Conservation (phyloP, 2,888 invertebrate genomes). For the Cosmopolites sordidus region DNA sequence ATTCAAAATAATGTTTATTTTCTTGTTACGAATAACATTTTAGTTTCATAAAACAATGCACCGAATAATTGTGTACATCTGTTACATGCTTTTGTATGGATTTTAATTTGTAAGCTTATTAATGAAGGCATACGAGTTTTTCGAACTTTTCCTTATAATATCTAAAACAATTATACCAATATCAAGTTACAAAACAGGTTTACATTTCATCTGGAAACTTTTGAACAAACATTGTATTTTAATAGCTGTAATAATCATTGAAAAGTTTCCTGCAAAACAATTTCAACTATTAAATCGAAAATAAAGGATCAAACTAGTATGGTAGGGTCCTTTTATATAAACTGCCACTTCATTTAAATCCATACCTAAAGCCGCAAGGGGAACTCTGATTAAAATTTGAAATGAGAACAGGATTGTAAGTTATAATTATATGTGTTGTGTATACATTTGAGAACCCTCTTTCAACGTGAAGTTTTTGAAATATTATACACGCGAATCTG, state of each 20-base stretch:
- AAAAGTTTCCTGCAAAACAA: slow-evolving; percentile 13
- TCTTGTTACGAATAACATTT: too few relatives aligned
- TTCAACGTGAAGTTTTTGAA: not conserved
- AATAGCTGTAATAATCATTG: slow-evolving; percentile 5
- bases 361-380: slow-evolving; percentile 23
- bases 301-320: slow-evolving; percentile 18
- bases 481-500: too few relatives aligned
- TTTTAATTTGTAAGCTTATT: too few relatives aligned
- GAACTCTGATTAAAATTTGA: slow-evolving; percentile 20
- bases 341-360: slow-evolving; percentile 22
- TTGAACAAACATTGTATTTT: not conserved
- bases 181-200: too few relatives aligned
- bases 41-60: too few relatives aligned
- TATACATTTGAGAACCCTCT: slow-evolving; percentile 11
- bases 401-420: slow-evolving; percentile 17
- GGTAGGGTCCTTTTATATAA: slow-evolving; percentile 20
- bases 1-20: too few relatives aligned
- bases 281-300: slow-evolving; percentile 13
- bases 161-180: too few relatives aligned
- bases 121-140: too few relatives aligned
- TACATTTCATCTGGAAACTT: too few relatives aligned
- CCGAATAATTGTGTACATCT: too few relatives aligned
- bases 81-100: too few relatives aligned
- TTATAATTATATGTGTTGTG: slow-evolving; percentile 20
- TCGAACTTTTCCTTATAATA: too few relatives aligned